These are phyloP conservation scores for Neoaliturus tenellus DNA, from an alignment of 2,888 invertebrate species.

Conservation along the genomic window DNA sequence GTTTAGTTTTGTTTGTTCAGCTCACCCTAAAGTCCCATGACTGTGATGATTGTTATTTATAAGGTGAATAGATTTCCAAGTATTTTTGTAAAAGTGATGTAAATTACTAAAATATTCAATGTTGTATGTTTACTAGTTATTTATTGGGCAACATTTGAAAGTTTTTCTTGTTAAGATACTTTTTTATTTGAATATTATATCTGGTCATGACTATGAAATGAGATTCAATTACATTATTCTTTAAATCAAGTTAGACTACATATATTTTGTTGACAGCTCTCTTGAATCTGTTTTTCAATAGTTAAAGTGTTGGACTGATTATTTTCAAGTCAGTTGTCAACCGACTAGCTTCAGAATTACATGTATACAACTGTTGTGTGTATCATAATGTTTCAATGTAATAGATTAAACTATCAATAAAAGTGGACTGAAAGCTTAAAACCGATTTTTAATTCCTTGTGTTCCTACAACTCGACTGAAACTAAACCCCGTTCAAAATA, in stretches of 20 bases:
- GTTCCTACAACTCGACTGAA: no score
- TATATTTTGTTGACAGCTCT: not conserved
- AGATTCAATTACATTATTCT: not conserved
- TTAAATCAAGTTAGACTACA: not conserved
- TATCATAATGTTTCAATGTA: constrained; percentile 38
- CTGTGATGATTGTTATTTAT: constrained; percentile 51
- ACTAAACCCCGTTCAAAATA: no score
- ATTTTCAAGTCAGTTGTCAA: not conserved
- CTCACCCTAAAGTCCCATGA: constrained; percentile 47
- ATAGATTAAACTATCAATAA: constrained; percentile 32
- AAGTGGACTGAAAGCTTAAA: constrained; percentile 16
- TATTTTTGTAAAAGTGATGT: constrained; percentile 50
- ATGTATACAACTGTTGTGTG: constrained; percentile 49
- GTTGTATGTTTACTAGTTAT: constrained; percentile 20
- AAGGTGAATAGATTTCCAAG: constrained; percentile 50
- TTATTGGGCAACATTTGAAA: not conserved
- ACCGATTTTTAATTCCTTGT: no score
- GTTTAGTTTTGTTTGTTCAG: constrained; percentile 21
- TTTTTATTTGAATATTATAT: no score
- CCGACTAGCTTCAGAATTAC: constrained; percentile 22
- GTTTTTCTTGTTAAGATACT: not conserved
- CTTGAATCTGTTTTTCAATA: not conserved
- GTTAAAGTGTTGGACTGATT: not conserved
- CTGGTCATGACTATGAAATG: not conserved
- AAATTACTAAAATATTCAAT: constrained; percentile 23